A percentile compares a stretch with the other conserved stretches of the same genome.
Evolutionary conservation across 1,140 invertebrate genomes (phyloP).

Genomic region (Uloborus diversus): DNA sequence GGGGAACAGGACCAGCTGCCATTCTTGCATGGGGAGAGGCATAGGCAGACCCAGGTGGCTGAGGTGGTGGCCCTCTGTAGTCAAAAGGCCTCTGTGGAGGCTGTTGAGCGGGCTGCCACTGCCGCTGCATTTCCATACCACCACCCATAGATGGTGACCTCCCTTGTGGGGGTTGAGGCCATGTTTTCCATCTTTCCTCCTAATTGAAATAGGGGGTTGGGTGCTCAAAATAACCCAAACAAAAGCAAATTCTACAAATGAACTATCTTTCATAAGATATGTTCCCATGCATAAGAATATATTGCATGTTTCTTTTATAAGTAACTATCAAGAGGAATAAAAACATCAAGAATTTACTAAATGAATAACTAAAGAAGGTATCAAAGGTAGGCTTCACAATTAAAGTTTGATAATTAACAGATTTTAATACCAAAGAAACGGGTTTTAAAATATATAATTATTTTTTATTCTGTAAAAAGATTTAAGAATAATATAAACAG

Average conservation of each 20-base stretch:
- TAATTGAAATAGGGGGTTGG: conserved; percentile 49
- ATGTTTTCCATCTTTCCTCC: conserved; percentile 51
- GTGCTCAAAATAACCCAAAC: conserved; percentile 35
- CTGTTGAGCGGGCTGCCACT: conserved; percentile 47
- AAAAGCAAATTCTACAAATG: background rate
- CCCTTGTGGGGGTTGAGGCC: conserved; percentile 46
- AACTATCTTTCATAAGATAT: background rate
- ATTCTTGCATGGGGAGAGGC: conserved; percentile 42
- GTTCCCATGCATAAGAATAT: too few relatives aligned
- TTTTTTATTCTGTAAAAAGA: too few relatives aligned
- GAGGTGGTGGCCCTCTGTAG: conserved; percentile 54
- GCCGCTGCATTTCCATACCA: conserved; percentile 41
- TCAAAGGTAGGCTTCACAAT: background rate
- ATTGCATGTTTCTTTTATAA: too few relatives aligned
- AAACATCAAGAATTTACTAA: too few relatives aligned
- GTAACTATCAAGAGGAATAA: too few relatives aligned
- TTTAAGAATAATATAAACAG: too few relatives aligned
- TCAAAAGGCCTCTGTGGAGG: conserved; percentile 56
- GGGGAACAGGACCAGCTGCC: conserved; percentile 42
- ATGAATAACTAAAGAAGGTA: too few relatives aligned
- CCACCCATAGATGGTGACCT: conserved; percentile 26
- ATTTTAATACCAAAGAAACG: too few relatives aligned
- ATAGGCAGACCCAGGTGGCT: conserved; percentile 55
- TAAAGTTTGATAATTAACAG: too few relatives aligned
- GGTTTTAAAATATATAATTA: too few relatives aligned